phyloP scores from a whole-genome alignment of 53 echinoderm and acorn worm species.

The Stichopus horrens region DNA sequence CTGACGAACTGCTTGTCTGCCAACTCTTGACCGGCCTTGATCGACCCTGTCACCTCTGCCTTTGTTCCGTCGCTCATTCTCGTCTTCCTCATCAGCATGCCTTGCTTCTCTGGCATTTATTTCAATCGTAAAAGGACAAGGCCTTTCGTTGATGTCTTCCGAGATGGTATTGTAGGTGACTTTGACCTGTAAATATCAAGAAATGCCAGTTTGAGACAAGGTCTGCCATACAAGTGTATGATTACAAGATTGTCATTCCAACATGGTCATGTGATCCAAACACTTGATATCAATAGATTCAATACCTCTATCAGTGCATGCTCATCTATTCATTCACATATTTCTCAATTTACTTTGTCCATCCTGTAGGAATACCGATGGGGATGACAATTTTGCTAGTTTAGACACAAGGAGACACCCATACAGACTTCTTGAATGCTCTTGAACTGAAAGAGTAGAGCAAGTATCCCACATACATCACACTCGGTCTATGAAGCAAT shows the following conservation, averaged over 20 bases:
- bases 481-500: too few species aligned
- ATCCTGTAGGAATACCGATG: too few species aligned
- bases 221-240: not conserved
- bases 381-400: too few species aligned
- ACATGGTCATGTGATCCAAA: too few species aligned
- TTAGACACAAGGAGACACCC: too few species aligned
- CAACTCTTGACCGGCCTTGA: constrained; percentile 56
- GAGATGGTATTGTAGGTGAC: constrained; percentile 53
- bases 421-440: too few species aligned
- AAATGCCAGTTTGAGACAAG: not conserved
- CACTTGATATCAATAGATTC: not conserved
- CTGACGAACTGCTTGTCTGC: constrained; percentile 15
- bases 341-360: too few species aligned
- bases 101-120: constrained; percentile 64
- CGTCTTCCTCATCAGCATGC: not conserved
- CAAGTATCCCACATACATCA: too few species aligned
- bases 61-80: not conserved
- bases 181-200: constrained; percentile 43
- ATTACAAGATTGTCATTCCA: not conserved
- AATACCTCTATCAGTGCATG: too few species aligned
- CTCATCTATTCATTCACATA: too few species aligned
- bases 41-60: not conserved
- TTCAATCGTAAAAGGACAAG: constrained; percentile 61
- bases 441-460: too few species aligned
- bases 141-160: constrained; percentile 36